A percentile compares a stretch with the other conserved stretches of the same genome.
These are phyloP conservation scores for Schlechtendalia chinensis DNA, from an alignment of 1,140 invertebrate species.

Conservation along the genomic window DNA sequence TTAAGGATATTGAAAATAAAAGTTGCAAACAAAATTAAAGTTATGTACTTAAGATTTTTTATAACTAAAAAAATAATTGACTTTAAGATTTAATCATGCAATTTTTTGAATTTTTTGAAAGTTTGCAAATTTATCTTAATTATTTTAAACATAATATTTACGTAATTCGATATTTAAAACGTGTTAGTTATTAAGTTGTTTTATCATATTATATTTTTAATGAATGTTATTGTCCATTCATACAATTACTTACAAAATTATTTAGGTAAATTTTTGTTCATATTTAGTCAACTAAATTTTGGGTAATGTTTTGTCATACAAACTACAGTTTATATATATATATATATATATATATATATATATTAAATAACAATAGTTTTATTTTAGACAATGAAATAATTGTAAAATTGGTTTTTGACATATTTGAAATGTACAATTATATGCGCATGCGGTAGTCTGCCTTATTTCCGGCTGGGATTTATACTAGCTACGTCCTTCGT, in stretches of 20 bases:
- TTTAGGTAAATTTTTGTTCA: too few relatives aligned
- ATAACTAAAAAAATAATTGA: background rate
- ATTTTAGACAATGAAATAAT: too few relatives aligned
- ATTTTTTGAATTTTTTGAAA: constrained; percentile 1
- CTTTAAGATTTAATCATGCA: constrained; percentile 9
- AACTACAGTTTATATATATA: too few relatives aligned
- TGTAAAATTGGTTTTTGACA: background rate
- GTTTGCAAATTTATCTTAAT: background rate
- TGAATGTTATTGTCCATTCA: background rate
- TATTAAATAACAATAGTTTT: too few relatives aligned
- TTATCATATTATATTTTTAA: background rate
- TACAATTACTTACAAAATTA: too few relatives aligned
- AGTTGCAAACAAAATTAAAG: background rate
- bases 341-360: too few relatives aligned
- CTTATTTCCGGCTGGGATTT: background rate
- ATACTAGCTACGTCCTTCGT: constrained; percentile 10
- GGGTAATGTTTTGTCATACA: too few relatives aligned
- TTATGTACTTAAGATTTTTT: background rate
- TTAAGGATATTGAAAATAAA: too few relatives aligned
- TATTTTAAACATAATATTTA: constrained; percentile 32
- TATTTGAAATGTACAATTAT: background rate
- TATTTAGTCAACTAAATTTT: too few relatives aligned
- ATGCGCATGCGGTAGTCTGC: background rate
- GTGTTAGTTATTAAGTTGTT: background rate
- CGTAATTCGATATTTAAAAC: background rate